Percentiles rank a stretch among this genome's conserved stretches.
phyloP scores from a whole-genome alignment of 2,113 vertebrate species.

The human region DNA sequence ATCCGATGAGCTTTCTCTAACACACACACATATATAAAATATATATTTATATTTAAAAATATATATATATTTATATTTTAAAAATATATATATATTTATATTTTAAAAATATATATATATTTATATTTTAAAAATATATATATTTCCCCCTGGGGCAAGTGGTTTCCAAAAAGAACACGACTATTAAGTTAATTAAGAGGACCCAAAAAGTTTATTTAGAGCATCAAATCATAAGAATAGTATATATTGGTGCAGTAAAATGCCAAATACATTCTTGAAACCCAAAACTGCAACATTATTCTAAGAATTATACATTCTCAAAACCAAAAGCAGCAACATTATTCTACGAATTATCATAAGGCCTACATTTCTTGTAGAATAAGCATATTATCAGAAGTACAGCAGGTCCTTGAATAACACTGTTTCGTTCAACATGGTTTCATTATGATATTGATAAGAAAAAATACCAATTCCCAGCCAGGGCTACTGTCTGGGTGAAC shows the following conservation, averaged over 20 bases:
- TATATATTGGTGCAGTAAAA: background rate
- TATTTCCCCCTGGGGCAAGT: too few relatives aligned
- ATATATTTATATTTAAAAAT: background rate
- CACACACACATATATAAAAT: background rate
- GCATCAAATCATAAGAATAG: background rate
- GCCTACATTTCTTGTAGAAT: background rate
- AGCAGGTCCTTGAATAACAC: background rate
- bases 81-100: too few relatives aligned
- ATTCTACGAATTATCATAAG: slow-evolving; percentile 9
- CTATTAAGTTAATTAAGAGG: background rate
- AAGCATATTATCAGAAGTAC: background rate
- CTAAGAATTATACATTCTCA: background rate
- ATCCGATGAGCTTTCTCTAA: background rate
- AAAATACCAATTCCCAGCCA: background rate
- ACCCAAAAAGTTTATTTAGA: background rate
- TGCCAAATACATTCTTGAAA: background rate
- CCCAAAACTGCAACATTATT: background rate
- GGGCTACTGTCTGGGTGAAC: background rate
- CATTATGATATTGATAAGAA: background rate
- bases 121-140: too few relatives aligned
- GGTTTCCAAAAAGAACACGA: background rate
- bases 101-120: too few relatives aligned
- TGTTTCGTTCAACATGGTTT: background rate
- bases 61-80: too few relatives aligned
- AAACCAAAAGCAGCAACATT: background rate